Conservation (phyloP, 2,797 vertebrate genomes). For the Macropodus opercularis region DNA sequence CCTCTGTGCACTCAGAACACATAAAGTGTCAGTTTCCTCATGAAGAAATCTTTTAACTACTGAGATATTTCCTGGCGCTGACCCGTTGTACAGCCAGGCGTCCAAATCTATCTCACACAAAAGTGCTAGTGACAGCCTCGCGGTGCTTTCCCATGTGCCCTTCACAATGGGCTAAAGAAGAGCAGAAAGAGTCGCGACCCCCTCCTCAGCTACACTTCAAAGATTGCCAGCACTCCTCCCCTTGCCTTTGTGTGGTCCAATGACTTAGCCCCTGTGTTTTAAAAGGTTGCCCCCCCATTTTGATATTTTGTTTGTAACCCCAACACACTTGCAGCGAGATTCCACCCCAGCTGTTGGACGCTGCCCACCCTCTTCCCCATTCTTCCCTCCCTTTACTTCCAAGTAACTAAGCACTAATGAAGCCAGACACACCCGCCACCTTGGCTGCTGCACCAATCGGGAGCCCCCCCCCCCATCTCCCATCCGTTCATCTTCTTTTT, state of each 20-base stretch:
- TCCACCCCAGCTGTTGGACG: slow-evolving; percentile 65
- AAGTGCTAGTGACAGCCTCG: slow-evolving; percentile 66
- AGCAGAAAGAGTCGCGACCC: slow-evolving; percentile 67
- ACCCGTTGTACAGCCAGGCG: slow-evolving; percentile 40
- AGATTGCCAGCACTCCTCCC: slow-evolving; percentile 68
- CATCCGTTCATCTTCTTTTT: slow-evolving; percentile 43
- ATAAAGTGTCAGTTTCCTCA: slow-evolving; percentile 16
- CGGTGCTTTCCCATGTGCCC: slow-evolving; percentile 73
- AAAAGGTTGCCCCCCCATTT: slow-evolving; percentile 50
- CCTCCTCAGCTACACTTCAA: slow-evolving; percentile 71
- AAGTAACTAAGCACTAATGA: slow-evolving; percentile 69
- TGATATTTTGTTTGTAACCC: slow-evolving; percentile 52
- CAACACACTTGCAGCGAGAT: slow-evolving; percentile 30
- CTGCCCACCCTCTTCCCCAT: slow-evolving; percentile 43
- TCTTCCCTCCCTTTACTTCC: slow-evolving; percentile 58
- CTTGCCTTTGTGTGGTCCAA: slow-evolving; percentile 75
- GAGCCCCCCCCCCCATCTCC: slow-evolving; percentile 21
- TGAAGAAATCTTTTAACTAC: slow-evolving; percentile 32
- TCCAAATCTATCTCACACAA: slow-evolving; percentile 67
- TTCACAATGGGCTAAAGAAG: slow-evolving; percentile 64
- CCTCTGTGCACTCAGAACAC: slow-evolving; percentile 25
- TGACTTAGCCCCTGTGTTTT: slow-evolving; percentile 74
- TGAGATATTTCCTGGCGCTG: slow-evolving; percentile 54
- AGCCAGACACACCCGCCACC: slow-evolving; percentile 47
- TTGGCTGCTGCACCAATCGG: slow-evolving; percentile 66